Percentiles rank a stretch among this genome's conserved stretches.
These are phyloP conservation scores for Laticauda laticaudata DNA, from an alignment of 2,113 vertebrate species.

Conservation along the genomic window DNA sequence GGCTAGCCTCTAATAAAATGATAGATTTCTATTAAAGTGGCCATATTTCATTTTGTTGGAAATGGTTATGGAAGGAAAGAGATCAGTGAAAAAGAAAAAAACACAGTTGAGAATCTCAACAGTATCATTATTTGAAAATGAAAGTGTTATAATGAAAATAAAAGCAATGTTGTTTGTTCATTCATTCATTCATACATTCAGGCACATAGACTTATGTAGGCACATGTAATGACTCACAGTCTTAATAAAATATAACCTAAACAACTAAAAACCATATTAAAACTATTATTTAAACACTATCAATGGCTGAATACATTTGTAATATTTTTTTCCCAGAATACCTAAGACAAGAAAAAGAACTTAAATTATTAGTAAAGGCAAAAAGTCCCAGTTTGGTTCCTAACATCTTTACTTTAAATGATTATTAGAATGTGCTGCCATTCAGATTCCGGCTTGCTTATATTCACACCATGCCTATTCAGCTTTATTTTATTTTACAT, in stretches of 20 bases:
- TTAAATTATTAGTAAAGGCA: background rate
- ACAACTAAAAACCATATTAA: background rate
- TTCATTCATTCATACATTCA: background rate
- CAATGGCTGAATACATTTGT: background rate
- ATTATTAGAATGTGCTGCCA: background rate
- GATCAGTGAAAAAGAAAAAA: background rate
- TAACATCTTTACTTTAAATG: background rate
- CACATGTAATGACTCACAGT: background rate
- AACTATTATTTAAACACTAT: background rate
- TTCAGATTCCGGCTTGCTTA: background rate
- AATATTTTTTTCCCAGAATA: background rate
- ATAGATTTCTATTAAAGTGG: background rate
- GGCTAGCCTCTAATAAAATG: background rate
- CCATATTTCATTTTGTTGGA: background rate
- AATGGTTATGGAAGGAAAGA: background rate
- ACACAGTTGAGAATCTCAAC: background rate
- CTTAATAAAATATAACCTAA: background rate
- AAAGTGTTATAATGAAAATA: background rate
- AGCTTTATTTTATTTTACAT: background rate
- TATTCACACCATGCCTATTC: background rate
- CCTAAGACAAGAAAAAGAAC: background rate
- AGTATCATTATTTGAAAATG: background rate
- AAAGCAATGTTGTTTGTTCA: background rate
- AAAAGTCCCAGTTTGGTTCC: background rate
- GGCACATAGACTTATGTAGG: background rate